Conservation (phyloP, 2,888 invertebrate genomes). For the Drosophila barbarae region DNA sequence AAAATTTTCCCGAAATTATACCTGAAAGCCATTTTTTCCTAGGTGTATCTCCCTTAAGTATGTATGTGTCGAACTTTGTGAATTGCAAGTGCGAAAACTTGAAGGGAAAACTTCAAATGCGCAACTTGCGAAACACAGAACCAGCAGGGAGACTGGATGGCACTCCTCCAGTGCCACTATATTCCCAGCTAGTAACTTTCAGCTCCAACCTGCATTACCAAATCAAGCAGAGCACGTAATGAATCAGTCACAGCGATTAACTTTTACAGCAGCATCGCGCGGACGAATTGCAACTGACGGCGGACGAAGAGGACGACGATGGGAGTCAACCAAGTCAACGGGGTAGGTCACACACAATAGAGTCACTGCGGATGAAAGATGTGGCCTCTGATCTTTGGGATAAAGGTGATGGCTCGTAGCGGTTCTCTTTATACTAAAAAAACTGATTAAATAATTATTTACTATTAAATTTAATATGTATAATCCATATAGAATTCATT, state of each 20-base stretch:
- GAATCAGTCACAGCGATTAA: conserved; percentile 71
- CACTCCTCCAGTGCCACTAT: conserved; percentile 31
- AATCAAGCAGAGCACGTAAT: conserved; percentile 67
- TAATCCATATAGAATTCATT: too few species aligned
- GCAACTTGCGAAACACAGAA: conserved; percentile 44
- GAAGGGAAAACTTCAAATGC: conserved; percentile 52
- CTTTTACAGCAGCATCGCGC: conserved; percentile 51
- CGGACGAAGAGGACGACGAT: not conserved
- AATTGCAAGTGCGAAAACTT: conserved; percentile 60
- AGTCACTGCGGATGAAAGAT: not conserved
- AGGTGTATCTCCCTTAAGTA: conserved; percentile 18
- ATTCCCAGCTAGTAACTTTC: conserved; percentile 8
- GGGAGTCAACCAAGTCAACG: conserved; percentile 2
- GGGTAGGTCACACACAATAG: conserved; percentile 4
- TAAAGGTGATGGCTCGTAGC: not conserved
- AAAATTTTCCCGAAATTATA: not conserved
- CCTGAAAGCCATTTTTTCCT: not conserved
- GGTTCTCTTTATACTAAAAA: not conserved
- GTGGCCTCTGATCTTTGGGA: conserved; percentile 4
- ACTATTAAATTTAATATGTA: not conserved
- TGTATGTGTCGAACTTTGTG: conserved; percentile 53
- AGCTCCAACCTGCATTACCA: conserved; percentile 48
- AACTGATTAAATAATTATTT: not conserved
- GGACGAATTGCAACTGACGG: conserved; percentile 37
- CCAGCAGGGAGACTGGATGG: conserved; percentile 24